Evolutionary conservation across 2,113 vertebrate genomes (phyloP).

Genomic region (Odobenus rosmarus): DNA sequence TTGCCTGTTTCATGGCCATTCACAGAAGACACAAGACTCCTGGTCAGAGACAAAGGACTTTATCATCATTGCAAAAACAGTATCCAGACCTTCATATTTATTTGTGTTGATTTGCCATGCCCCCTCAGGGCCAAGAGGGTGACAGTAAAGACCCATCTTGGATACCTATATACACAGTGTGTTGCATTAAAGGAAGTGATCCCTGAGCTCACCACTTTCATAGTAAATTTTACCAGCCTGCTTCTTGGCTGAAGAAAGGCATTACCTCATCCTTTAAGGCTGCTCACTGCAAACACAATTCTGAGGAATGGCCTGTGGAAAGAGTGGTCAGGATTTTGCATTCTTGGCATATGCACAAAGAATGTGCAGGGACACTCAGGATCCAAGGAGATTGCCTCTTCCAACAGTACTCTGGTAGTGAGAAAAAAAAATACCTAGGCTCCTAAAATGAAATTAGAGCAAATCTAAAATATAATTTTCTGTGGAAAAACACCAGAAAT

Average conservation of each 20-base stretch:
- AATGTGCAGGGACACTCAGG: neutral
- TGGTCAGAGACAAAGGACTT: neutral
- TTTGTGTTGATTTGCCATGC: neutral
- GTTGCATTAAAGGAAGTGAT: neutral
- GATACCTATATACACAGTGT: neutral
- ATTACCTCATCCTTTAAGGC: neutral
- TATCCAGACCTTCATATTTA: neutral
- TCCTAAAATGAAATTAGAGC: neutral
- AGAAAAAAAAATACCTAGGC: neutral
- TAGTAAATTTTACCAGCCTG: neutral
- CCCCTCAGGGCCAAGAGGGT: neutral
- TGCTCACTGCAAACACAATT: neutral
- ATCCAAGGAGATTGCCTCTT: neutral
- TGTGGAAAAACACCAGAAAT: neutral
- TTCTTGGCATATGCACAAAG: neutral
- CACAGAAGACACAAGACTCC: neutral
- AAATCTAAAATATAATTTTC: neutral
- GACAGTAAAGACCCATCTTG: neutral
- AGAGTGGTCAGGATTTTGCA: neutral
- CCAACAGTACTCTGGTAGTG: neutral
- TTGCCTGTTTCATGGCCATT: neutral
- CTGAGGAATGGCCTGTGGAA: neutral
- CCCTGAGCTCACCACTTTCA: neutral
- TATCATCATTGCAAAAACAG: neutral
- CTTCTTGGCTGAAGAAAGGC: neutral